Base-by-base conservation (phyloP, 2,797 vertebrate genomes). In the Monodelphis domestica region DNA sequence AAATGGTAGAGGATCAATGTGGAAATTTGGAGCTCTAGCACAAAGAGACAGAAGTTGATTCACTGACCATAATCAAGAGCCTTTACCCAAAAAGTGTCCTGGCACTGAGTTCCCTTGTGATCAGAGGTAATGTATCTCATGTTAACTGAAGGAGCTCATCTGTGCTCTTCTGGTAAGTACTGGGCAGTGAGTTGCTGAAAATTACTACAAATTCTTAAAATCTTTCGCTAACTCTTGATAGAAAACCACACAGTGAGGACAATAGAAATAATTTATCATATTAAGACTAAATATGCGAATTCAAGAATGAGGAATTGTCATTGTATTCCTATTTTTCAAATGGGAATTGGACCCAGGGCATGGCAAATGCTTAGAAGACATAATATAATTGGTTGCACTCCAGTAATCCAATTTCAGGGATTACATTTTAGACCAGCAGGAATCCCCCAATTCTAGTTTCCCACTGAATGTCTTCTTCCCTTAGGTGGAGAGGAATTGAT, bases 331-430 rank as follows among this genome's bases (percentile, higher is more conserved):
- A 88, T 88, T 52, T 88, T 88, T 88, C 51, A 52, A 30, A 52
- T 88, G 29, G 51, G 87, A 88, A 88, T 88, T 52, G 87, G 28
- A 88, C 53, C 30, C 53, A 52, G 51, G 50, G 51, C 50, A 53
- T 33, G 51, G 87, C 29, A 88, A 88, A 52, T 17, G 30, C 87
- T 88, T 51, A 29, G 33, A 88, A 88, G 51, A 52, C 87, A 88
- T n/a, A 30, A 88, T 88, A 30, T 88, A 88, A 88, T 53, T 88
- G 51, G 87, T 53, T 53, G 51, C 51, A 88, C 87, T 53, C 29
- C 51, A 88, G 51, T 53, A 52, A 88, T 52, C 12, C 51, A 88
- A 88, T 88, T 88, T 88, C 87, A 88, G 51, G 87, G 87, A 88
- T 88, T 88, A 88, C 50, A 21, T 88, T 88, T 53, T 33, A 53